Conservation (phyloP, 92 coral and sea anemone species). For the Scolanthus callimorphus region DNA sequence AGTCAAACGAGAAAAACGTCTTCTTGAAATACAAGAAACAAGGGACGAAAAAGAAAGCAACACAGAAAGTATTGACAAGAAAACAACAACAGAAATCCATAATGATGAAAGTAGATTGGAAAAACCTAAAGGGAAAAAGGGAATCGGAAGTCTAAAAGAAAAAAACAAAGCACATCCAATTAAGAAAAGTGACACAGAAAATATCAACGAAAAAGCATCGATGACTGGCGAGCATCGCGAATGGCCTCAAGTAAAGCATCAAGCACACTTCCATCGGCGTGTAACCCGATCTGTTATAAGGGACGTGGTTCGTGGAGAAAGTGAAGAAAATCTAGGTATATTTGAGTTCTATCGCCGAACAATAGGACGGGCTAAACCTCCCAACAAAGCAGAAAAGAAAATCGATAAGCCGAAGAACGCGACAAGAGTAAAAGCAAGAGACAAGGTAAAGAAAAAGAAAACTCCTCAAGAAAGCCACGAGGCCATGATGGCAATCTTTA, state of each 20-base stretch:
- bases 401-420: not conserved
- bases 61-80: not conserved
- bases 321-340: constrained; percentile 7
- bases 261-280: constrained; percentile 2
- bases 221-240: too few species aligned
- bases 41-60: not conserved
- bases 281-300: constrained; percentile 11
- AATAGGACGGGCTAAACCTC: not conserved
- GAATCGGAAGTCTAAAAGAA: not conserved
- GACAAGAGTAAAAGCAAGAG: not conserved
- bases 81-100: not conserved
- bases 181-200: not conserved
- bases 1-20: too few species aligned
- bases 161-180: not conserved
- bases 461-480: constrained; percentile 37
- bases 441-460: constrained; percentile 12
- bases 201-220: too few species aligned
- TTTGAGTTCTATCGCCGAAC: constrained; percentile 26
- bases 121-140: not conserved
- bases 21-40: not conserved
- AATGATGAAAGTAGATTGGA: not conserved
- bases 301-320: constrained; percentile 4
- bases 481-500: constrained; percentile 16
- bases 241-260: not conserved
- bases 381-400: not conserved